Evolutionary conservation across 2,113 vertebrate genomes (phyloP).

Genomic region (Antennarius striatus): DNA sequence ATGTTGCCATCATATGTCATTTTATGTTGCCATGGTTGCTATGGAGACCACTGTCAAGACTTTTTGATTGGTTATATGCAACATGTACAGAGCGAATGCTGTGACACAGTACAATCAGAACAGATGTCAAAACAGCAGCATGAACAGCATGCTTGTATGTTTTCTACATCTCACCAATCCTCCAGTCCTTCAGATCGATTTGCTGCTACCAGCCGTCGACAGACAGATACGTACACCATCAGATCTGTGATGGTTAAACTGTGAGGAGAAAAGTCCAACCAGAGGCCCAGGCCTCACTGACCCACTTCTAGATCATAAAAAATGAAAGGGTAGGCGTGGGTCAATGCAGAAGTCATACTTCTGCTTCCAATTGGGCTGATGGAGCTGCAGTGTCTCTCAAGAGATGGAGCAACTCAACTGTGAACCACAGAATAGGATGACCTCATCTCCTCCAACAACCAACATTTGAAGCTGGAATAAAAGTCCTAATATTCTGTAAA

Average conservation of each 20-base stretch:
- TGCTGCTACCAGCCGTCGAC: too few species aligned
- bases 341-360: constrained; percentile 6
- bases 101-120: neutral
- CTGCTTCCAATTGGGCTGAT: neutral
- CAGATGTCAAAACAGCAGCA: constrained; percentile 61
- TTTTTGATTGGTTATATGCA: constrained; percentile 3
- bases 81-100: constrained; percentile 7
- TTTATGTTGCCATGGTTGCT: constrained; percentile 46
- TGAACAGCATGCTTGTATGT: neutral
- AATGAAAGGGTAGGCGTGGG: constrained; percentile 38
- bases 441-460: too few species aligned
- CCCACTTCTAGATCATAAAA: constrained; percentile 64
- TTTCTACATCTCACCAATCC: too few species aligned
- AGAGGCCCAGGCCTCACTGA: constrained; percentile 44
- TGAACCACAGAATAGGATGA: neutral
- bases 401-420: neutral
- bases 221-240: too few species aligned
- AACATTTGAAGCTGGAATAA: neutral
- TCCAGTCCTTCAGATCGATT: too few species aligned
- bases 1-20: constrained; percentile 4
- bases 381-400: neutral
- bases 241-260: too few species aligned
- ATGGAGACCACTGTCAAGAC: constrained; percentile 48
- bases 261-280: neutral
- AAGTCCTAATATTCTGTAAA: neutral